Evolutionary conservation across 2,888 invertebrate genomes (phyloP).

Genomic region (Tubulanus polymorphus): DNA sequence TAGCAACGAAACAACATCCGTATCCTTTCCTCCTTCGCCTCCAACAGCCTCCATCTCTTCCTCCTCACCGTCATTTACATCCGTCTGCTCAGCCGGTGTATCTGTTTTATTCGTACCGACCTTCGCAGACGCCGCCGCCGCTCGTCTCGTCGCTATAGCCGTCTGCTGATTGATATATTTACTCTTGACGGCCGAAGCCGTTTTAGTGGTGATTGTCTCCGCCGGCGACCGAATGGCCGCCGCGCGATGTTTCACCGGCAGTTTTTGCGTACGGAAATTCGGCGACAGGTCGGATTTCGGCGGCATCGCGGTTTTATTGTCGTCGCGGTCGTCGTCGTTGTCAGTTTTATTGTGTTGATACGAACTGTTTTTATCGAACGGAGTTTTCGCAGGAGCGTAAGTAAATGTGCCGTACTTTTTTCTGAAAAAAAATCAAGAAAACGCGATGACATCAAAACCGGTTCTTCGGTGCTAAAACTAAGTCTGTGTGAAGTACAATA

Average conservation of each 20-base stretch:
- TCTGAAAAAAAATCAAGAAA: constrained; percentile 35
- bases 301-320: constrained; percentile 20
- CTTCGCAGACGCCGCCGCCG: constrained; percentile 8
- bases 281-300: neutral
- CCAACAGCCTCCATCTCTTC: no score
- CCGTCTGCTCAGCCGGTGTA: neutral
- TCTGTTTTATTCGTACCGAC: neutral
- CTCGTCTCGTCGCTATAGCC: neutral
- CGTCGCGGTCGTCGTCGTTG: constrained; percentile 21
- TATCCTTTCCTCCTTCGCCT: constrained; percentile 1
- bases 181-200: constrained; percentile 37
- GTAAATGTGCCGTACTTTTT: constrained; percentile 69
- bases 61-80: constrained; percentile 3
- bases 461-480: no score
- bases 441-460: no score
- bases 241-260: no score
- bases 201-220: constrained; percentile 23
- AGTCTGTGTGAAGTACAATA: no score
- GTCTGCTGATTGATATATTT: constrained; percentile 32
- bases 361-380: constrained; percentile 55
- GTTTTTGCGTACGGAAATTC: neutral
- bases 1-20: no score
- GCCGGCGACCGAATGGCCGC: no score
- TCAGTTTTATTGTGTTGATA: constrained; percentile 21
- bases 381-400: constrained; percentile 69